phyloP scores from a whole-genome alignment of 2,113 vertebrate genomes.

The Triplophysa dalaica region DNA sequence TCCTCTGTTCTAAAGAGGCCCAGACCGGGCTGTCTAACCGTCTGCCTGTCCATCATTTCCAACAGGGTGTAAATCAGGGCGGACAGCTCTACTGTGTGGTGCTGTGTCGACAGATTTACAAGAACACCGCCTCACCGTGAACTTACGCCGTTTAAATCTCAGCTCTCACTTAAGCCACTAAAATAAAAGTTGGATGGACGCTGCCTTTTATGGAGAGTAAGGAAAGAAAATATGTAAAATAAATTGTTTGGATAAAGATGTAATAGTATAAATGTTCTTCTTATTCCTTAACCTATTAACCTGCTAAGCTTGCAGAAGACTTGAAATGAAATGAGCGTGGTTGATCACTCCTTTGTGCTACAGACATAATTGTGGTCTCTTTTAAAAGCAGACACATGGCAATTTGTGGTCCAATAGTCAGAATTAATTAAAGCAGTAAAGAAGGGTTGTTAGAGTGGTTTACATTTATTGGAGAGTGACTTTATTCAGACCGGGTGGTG shows the following conservation, averaged over 20 bases:
- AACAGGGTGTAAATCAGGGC: slow-evolving; percentile 68
- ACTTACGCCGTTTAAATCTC: slow-evolving; percentile 57
- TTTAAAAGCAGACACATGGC: no score
- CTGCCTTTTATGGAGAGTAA: slow-evolving; percentile 18
- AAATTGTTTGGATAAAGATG: slow-evolving; percentile 5
- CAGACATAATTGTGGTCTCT: no score
- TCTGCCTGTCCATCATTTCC: slow-evolving; percentile 68
- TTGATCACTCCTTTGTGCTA: no score
- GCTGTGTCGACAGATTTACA: slow-evolving; percentile 70
- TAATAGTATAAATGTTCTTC: not conserved
- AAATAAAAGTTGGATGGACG: not conserved
- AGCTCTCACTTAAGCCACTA: slow-evolving; percentile 42
- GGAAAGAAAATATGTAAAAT: slow-evolving; percentile 2
- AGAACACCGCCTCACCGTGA: slow-evolving; percentile 64
- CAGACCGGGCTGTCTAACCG: slow-evolving; percentile 48
- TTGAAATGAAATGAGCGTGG: no score
- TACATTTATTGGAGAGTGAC: no score
- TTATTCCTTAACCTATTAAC: slow-evolving; percentile 14
- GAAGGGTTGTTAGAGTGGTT: no score
- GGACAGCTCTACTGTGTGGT: slow-evolving; percentile 53
- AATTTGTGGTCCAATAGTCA: no score
- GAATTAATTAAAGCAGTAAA: no score
- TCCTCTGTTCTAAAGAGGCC: slow-evolving; percentile 5
- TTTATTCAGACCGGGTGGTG: no score
- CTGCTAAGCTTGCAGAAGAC: not conserved